Evolutionary conservation across 2,888 invertebrate species (phyloP).

Genomic region (Macaria liturata): DNA sequence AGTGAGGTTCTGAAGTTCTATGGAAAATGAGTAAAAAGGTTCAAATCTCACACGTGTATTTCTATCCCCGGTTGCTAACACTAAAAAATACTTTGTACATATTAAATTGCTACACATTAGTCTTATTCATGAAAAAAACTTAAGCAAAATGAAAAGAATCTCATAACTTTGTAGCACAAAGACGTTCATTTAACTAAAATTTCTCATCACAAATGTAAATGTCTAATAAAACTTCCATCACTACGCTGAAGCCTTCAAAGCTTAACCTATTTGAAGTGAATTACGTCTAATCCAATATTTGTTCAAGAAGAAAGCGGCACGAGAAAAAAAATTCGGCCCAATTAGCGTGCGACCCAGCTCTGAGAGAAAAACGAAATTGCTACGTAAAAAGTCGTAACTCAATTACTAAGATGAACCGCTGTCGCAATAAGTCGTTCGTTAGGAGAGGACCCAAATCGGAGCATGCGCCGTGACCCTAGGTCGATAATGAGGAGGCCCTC

Average conservation of each 20-base stretch:
- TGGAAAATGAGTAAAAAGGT: too few species aligned
- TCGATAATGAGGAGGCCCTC: slow-evolving; percentile 83
- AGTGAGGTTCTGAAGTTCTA: too few species aligned
- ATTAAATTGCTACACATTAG: too few species aligned
- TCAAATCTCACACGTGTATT: too few species aligned
- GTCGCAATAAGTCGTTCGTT: slow-evolving; percentile 82
- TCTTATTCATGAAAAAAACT: neutral
- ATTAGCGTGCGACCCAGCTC: slow-evolving; percentile 77
- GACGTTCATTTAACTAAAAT: slow-evolving; percentile 41
- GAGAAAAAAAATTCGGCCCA: slow-evolving; percentile 69
- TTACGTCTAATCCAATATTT: slow-evolving; percentile 78
- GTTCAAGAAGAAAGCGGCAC: slow-evolving; percentile 57
- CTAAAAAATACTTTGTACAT: too few species aligned
- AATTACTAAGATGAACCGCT: slow-evolving; percentile 81
- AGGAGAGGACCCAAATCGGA: slow-evolving; percentile 65
- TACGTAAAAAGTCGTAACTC: slow-evolving; percentile 83
- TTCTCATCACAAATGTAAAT: slow-evolving; percentile 39
- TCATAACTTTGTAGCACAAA: slow-evolving; percentile 20
- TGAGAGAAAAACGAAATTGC: slow-evolving; percentile 81
- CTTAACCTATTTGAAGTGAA: slow-evolving; percentile 68
- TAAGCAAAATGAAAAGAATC: slow-evolving; percentile 10
- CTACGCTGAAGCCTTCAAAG: slow-evolving; percentile 60
- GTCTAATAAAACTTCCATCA: slow-evolving; percentile 54
- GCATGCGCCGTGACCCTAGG: slow-evolving; percentile 84
- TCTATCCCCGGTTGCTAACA: too few species aligned